Percentiles rank a stretch among this genome's conserved stretches.
These are phyloP conservation scores for Botia kubotai DNA, from an alignment of 2,797 vertebrate genomes.

Conservation along the genomic window DNA sequence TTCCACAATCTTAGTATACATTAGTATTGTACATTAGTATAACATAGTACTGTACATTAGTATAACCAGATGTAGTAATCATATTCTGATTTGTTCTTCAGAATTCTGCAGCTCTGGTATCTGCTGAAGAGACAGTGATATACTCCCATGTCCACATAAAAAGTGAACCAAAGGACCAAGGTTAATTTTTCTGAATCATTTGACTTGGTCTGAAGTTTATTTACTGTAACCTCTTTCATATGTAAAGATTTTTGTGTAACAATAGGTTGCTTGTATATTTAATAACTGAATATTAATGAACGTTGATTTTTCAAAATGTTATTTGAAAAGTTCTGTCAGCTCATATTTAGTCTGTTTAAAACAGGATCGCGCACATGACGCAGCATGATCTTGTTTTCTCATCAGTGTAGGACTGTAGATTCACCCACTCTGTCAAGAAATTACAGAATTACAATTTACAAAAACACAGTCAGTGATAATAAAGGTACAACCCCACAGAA, in stretches of 20 bases:
- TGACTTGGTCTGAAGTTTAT: neutral
- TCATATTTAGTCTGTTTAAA: neutral
- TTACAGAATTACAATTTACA: neutral
- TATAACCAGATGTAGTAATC: neutral
- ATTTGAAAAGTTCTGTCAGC: neutral
- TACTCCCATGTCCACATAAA: constrained; percentile 28
- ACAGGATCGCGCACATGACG: neutral
- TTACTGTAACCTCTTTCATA: neutral
- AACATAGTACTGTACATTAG: neutral
- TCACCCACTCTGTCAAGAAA: constrained; percentile 8
- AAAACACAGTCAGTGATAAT: neutral
- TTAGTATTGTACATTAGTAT: neutral
- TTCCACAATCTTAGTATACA: neutral
- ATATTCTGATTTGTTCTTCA: constrained; percentile 3
- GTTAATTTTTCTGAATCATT: neutral
- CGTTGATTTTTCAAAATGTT: neutral
- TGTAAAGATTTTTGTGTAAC: too few relatives aligned
- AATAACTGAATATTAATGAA: neutral
- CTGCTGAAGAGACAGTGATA: neutral
- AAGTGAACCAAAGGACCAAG: neutral
- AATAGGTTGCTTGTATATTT: too few relatives aligned
- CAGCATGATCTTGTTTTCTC: neutral
- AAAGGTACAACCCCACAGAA: neutral
- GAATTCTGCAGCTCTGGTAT: constrained; percentile 4
- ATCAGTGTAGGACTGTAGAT: neutral